phyloP scores from a whole-genome alignment of 37 sponge, comb jelly and placozoan genomes.

The Halichondria panicea region DNA sequence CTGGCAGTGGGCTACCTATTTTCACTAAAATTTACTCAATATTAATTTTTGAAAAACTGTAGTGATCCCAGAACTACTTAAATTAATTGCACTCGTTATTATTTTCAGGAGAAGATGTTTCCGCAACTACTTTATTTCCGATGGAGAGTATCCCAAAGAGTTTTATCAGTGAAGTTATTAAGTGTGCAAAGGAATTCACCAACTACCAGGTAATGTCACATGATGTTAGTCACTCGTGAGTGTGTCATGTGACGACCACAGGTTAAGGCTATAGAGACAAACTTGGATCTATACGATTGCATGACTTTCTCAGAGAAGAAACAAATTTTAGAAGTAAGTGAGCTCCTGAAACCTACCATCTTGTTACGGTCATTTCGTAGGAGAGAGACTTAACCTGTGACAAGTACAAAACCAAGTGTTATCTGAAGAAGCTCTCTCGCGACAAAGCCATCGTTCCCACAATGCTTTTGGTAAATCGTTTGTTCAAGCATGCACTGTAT shows the following conservation, averaged over 20 bases:
- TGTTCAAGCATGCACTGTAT: not conserved
- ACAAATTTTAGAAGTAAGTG: constrained; percentile 49
- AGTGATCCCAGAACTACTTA: not conserved
- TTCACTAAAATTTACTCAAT: too few species aligned
- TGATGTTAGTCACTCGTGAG: constrained; percentile 8
- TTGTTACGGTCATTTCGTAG: constrained; percentile 6
- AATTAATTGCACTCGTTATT: not conserved
- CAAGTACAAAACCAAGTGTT: constrained; percentile 36
- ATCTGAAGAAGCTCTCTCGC: constrained; percentile 58
- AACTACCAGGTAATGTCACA: constrained; percentile 32
- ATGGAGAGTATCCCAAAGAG: constrained; percentile 21
- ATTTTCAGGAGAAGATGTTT: not conserved
- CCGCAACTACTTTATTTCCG: constrained; percentile 40
- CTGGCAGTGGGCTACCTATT: too few species aligned
- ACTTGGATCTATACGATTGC: constrained; percentile 64
- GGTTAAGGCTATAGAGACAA: constrained; percentile 55
- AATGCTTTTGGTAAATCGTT: constrained; percentile 38
- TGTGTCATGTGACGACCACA: too few species aligned
- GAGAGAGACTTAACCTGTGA: constrained; percentile 61
- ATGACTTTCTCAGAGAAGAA: constrained; percentile 63
- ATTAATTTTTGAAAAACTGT: too few species aligned
- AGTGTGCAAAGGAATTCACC: constrained; percentile 36
- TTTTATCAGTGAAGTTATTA: constrained; percentile 44
- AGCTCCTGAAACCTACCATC: not conserved
- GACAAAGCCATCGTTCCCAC: constrained; percentile 54